phyloP scores from a whole-genome alignment of 2,113 vertebrate species.

The Pterophyllum scalare region DNA sequence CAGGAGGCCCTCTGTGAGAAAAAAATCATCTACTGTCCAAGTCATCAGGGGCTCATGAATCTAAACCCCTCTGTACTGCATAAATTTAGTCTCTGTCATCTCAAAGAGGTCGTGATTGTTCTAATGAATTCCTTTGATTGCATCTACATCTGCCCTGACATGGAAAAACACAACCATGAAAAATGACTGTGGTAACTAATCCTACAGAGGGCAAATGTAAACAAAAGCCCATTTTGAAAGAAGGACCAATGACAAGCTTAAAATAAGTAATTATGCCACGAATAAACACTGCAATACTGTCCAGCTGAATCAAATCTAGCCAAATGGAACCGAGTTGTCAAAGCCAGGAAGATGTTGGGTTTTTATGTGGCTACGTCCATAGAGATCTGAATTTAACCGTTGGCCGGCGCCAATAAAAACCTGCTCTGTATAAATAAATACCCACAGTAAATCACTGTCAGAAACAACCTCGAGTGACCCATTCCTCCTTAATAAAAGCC shows the following conservation, averaged over 20 bases:
- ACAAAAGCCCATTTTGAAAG: constrained; percentile 44
- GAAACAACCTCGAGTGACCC: constrained; percentile 59
- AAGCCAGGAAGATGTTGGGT: constrained; percentile 41
- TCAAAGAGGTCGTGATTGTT: constrained; percentile 21
- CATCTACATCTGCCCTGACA: constrained; percentile 57
- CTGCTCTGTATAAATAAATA: constrained; percentile 64
- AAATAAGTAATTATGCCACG: constrained; percentile 43
- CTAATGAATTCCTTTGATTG: constrained; percentile 43
- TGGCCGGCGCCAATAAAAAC: constrained; percentile 60
- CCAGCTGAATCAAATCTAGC: constrained; percentile 44
- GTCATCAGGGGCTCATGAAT: constrained; percentile 55
- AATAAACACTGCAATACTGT: constrained; percentile 44
- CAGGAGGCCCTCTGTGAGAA: constrained; percentile 27
- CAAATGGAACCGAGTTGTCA: constrained; percentile 60
- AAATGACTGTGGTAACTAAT: constrained; percentile 57
- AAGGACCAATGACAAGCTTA: constrained; percentile 26
- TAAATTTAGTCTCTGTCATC: constrained; percentile 16
- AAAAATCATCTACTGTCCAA: constrained; percentile 15
- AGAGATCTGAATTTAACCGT: constrained; percentile 44
- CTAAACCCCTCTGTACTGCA: constrained; percentile 1
- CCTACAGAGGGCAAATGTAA: constrained; percentile 51
- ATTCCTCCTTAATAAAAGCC: constrained; percentile 58
- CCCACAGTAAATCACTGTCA: constrained; percentile 60
- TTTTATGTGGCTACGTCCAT: constrained; percentile 53
- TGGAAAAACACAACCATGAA: constrained; percentile 57